Base-by-base conservation (phyloP, 2,888 invertebrate species). In the Crepidodera aurea region DNA sequence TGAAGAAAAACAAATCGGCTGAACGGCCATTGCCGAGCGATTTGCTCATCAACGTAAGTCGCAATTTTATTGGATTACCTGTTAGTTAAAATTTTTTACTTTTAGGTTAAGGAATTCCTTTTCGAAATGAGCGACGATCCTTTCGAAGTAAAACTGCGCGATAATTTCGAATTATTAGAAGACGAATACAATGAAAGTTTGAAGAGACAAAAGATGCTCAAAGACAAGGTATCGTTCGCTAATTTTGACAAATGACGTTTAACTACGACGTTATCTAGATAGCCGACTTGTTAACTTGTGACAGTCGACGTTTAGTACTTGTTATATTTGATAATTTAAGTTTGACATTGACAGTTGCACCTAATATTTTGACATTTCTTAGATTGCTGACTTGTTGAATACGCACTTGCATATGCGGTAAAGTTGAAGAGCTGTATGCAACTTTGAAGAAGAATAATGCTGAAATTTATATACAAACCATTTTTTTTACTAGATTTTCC, bases 71-170 rank as follows among this genome's bases (percentile, higher is more conserved):
- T 37, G 2, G 1, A n/a, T n/a, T n/a, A n/a, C n/a, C n/a, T n/a
- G n/a, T n/a, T n/a, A n/a, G n/a, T n/a, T n/a, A n/a, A n/a, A n/a
- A n/a, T 12, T 60, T 10, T 60, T 51, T 40, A 40, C 8, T 61
- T 80, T 81, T 48, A 92, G 91, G 88, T 94, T 16, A 91, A 95
- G 82, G 92, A 93, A 75, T 90, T 96, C 75, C 79, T 92, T 1
- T 88, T 99, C 71, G 96, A 98, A 83, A 89, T 99, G 82, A 92
- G 92, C 69, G 99, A 99, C 77, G 98, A 99, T 86, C 98, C 98
- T 0, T 98, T 99, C 77, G 99, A 99, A 83, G 96, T 98, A 1
- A 94, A 94, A 75, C 83, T 99, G 5, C 87, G 97, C 0, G 96
- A 98, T 73, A 98, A 98, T 79, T 98, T 95, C 79, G 97, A 97